A percentile compares a stretch with the other conserved stretches of the same genome.
phyloP scores from a whole-genome alignment of 2,113 vertebrate genomes.

The Saiga tatarica region DNA sequence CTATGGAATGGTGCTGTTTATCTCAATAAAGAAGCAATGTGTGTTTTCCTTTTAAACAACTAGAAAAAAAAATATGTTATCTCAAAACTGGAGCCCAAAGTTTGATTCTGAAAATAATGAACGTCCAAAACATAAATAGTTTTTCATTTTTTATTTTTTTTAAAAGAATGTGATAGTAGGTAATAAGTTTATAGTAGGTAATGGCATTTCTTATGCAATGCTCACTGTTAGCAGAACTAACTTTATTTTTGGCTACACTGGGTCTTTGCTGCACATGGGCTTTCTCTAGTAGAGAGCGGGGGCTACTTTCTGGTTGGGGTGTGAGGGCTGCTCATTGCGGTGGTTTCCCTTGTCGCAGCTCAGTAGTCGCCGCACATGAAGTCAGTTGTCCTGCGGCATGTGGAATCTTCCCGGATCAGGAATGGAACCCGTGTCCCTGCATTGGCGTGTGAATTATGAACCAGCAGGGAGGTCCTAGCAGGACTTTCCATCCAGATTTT shows the following conservation, averaged over 20 bases:
- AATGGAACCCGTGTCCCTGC: neutral
- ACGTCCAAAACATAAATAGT: neutral
- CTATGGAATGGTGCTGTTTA: neutral
- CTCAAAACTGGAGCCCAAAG: slow-evolving; percentile 12
- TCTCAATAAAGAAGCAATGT: neutral
- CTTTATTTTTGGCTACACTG: neutral
- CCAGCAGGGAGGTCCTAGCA: neutral
- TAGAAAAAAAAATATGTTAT: neutral
- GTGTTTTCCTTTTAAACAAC: slow-evolving; percentile 40
- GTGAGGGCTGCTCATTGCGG: neutral
- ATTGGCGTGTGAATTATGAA: neutral
- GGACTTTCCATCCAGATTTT: neutral
- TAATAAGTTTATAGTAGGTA: neutral
- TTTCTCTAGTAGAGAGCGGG: neutral
- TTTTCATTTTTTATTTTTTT: neutral
- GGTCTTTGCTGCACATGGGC: neutral
- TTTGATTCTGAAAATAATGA: slow-evolving; percentile 40
- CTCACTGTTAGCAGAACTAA: neutral
- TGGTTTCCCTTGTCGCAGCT: neutral
- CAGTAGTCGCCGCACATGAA: neutral
- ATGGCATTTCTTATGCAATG: neutral
- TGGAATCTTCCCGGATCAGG: neutral
- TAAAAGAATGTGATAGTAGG: neutral
- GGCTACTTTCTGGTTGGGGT: neutral
- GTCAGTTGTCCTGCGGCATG: neutral